Base-by-base conservation (phyloP, 2,113 vertebrate genomes). In the Pungitius pungitius region DNA sequence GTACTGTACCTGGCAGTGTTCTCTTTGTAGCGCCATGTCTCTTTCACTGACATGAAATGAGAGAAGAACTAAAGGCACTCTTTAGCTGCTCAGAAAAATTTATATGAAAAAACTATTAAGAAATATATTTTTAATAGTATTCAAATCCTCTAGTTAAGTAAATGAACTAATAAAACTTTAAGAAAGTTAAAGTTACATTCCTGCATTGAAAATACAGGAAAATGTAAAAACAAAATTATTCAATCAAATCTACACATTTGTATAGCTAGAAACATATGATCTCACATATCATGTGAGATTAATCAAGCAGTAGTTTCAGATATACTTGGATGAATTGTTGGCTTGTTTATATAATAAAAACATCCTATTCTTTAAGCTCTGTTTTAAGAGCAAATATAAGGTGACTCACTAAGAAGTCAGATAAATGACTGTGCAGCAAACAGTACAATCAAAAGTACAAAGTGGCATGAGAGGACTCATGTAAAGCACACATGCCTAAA, bases 1-100 rank as follows among this genome's bases (percentile, higher is more conserved):
- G 26, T 20, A 26, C 67, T 39, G 51, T 9, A 12, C 52, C 40
- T 40, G 30, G n/a, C 17, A 40, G 37, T 18, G 27, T 11, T 49
- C 63, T 52, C 47, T 75, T 81, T 56, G 47, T 69, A 40, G 26
- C 65, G 22, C 33, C 9, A 3, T 26, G 35, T 30, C 37, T 1
- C 26, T 13, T 47, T 17, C 40, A 52, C 42, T 54, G 45, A 55
- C 20, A 35, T 22, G 22, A 64, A 20, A 52, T 60, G 7, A 55
- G 10, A 2, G 47, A 52, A 5, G 30, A 52, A 24, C 49, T 54
- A 22, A 49, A 57, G 11, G 22, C 22, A 63, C 22, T 42, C 6
- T 14, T 20, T 30, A 24, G 3, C 22, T n/a, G 35, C 35, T 42
- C 52, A 40, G 15, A 17, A 15, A 26, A 68, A 24, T 30, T 1